Base-by-base conservation (phyloP, 2,888 invertebrate genomes). In the Eupithecia abbreviata region DNA sequence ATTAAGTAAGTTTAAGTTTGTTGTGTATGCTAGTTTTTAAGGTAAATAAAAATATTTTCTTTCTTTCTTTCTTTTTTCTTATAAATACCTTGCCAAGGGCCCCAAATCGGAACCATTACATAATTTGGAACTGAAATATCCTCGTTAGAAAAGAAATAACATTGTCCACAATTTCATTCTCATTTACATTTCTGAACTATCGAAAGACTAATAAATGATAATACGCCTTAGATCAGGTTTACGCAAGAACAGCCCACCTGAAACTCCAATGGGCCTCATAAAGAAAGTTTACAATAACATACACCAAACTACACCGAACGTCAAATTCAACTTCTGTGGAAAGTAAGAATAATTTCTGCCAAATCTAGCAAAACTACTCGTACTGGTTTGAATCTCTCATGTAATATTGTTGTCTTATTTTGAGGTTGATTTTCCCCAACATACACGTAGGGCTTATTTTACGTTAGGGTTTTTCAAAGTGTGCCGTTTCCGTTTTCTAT, bases 281-380 rank as follows among this genome's bases (percentile, higher is more conserved):
- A 87, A 86, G 86, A 88, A 86, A 87, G 87, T 86, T 81, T 82
- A 83, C 82, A 15, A 41, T 13, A 41, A 67, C 81, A 83, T 9
- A 81, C 84, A 83, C 6, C 15, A 9, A 45, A 41, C 71, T 15
- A 42, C 65, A 65, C 65, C n/a, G n/a, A 58, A n/a, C 12, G 58
- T 4, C 12, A 30, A 30, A 30, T 30, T 30, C 30, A 30, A 30
- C 30, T 30, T 30, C 30, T 30, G 30, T 30, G 30, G 55, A 55
- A 55, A 2, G 12, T 6, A 55, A 55, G 3, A 2, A 15, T 58
- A 62, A 45, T 45, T 55, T 47, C n/a, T 7, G 41, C 43, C 69
- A 0, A 12, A 69, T 13, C 12, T 18, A 51, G 47, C 51, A 51
- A 51, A 15, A 51, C 47, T 47, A 47, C 1, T 30, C 30, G 30